phyloP scores from a whole-genome alignment of 2,797 vertebrate genomes.

The Phrynocephalus vlangalii region DNA sequence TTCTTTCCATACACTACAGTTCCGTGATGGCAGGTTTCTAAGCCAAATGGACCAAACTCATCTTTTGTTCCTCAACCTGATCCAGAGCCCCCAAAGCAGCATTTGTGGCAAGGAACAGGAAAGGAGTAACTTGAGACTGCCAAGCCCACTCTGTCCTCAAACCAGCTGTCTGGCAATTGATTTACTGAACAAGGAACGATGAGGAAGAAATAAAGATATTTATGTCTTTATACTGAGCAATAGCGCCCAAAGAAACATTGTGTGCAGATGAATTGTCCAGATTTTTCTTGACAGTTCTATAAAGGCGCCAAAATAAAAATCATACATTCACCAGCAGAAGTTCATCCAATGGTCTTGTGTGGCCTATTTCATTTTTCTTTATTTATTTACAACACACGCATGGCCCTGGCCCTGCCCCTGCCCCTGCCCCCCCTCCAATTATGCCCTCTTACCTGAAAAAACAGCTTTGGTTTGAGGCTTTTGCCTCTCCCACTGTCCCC shows the following conservation, averaged over 20 bases:
- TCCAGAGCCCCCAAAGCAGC: not conserved
- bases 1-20: not conserved
- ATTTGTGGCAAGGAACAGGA: not conserved
- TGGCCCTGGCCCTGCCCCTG: no score
- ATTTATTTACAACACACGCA: not conserved
- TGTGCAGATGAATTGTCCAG: not conserved
- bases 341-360: not conserved
- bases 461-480: not conserved
- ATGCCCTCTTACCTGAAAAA: not conserved
- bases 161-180: not conserved
- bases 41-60: not conserved
- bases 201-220: not conserved
- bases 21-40: not conserved
- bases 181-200: not conserved
- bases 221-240: not conserved
- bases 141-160: not conserved
- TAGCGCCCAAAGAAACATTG: no score
- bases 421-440: not conserved
- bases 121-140: not conserved
- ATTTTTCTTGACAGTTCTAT: not conserved
- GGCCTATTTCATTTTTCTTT: not conserved
- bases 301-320: not conserved
- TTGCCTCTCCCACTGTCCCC: not conserved
- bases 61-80: not conserved
- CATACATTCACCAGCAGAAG: slow-evolving; percentile 1